phyloP scores from a whole-genome alignment of 2,797 vertebrate species.

The Balearica regulorum region DNA sequence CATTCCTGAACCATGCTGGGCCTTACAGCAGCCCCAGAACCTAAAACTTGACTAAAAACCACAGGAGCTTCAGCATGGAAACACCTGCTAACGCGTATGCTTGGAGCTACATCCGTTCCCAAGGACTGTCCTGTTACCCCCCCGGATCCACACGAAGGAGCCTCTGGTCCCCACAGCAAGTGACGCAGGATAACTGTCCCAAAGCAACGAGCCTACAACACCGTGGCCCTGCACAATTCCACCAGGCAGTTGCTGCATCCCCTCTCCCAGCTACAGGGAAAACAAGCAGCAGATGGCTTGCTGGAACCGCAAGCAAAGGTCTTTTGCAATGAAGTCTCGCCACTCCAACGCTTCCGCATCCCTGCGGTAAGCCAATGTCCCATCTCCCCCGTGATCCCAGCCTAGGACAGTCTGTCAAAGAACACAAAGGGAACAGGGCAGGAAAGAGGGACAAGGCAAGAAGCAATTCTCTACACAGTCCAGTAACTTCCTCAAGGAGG shows the following conservation, averaged over 20 bases:
- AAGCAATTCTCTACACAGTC: slow-evolving; percentile 47
- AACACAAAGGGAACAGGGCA: not conserved
- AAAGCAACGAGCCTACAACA: not conserved
- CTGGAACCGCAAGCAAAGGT: not conserved
- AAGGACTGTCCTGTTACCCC: not conserved
- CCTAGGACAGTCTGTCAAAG: not conserved
- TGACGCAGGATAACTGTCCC: not conserved
- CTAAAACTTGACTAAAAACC: not conserved
- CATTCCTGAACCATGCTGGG: slow-evolving; percentile 14
- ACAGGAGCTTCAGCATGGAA: not conserved
- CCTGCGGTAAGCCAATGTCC: not conserved
- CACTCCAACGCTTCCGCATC: not conserved
- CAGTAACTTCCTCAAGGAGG: slow-evolving; percentile 38
- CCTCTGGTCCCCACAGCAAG: not conserved
- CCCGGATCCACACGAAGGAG: not conserved
- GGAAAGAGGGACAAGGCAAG: not conserved
- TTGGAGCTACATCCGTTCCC: not conserved
- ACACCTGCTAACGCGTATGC: not conserved
- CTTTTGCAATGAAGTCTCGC: not conserved
- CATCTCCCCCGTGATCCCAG: not conserved
- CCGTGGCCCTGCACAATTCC: not conserved
- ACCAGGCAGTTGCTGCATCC: not conserved
- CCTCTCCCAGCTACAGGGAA: not conserved
- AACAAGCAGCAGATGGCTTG: not conserved
- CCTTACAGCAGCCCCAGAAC: not conserved